Evolutionary conservation across 2,888 invertebrate genomes (phyloP), one percentile per base, ranked within the genome.

Genomic region (Drosophila putrida): DNA sequence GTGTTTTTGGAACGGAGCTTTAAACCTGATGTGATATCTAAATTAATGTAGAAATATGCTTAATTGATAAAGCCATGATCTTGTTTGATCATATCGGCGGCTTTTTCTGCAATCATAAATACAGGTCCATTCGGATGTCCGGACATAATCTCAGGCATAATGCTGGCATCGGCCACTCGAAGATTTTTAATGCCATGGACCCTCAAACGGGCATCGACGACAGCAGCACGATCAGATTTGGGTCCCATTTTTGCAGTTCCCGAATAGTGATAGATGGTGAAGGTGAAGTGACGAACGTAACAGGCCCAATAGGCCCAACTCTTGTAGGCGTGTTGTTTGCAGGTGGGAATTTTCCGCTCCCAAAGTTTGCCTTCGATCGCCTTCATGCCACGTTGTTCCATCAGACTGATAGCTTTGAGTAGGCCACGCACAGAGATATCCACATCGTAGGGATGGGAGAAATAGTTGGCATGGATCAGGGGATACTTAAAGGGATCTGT

Each of bases 161-260:
- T 92, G 86, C 94, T 93, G 13, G 94, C 94, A 82, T 94, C 94
- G 0, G 93, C 93, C 6, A 94, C 94, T 4, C 94, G 92, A 5
- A 94, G 85, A 55, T 92, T 91, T 20, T 87, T 83, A 31, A 94
- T 90, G 27, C 94, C 94, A 68, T 94, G 90, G 1, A 94, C 94
- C 27, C 93, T 88, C 9, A 94, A 82, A 61, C 93, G 93, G 4
- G 95, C 94, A 89, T 95, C 95, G 0, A 96, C 95, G 0, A 96
- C 95, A 0, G 95, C 95, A 0, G 92, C 91, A 0, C 93, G 93
- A 90, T 95, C 95, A 0, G 88, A 91, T 27, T 83, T 86, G 0
- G 95, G 94, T 0, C 95, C 95, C 95, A 95, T 95, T 78, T 95
- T 95, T 71, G 94, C 93, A 0, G 95, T 95, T 0, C 95, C 94